These are phyloP conservation scores for Tragelaphus strepsiceros DNA, from an alignment of 2,113 vertebrate species.

Conservation along the genomic window DNA sequence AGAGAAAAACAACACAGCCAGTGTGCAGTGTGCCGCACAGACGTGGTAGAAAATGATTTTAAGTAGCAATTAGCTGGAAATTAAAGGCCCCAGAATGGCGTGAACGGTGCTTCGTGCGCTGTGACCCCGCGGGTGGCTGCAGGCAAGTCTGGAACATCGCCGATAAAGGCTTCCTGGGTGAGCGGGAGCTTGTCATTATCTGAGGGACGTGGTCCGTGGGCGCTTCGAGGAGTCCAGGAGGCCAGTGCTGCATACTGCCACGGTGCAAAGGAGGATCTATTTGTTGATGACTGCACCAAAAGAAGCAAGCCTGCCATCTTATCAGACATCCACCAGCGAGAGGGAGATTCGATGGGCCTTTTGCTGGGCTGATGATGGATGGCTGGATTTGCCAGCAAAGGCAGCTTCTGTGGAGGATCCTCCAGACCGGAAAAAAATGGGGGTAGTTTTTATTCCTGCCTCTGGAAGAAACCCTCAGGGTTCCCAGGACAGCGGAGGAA, in stretches of 20 bases:
- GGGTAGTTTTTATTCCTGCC: neutral
- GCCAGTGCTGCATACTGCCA: neutral
- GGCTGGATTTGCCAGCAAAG: neutral
- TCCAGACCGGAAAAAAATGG: neutral
- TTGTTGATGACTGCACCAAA: too few relatives aligned
- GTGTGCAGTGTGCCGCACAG: neutral
- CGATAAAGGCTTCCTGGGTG: rapidly evolving
- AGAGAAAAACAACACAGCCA: neutral
- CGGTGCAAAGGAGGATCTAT: rapidly evolving
- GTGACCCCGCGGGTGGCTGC: rapidly evolving
- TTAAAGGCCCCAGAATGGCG: neutral
- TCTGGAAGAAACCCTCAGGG: neutral
- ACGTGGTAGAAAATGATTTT: neutral
- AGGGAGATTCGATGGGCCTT: too few relatives aligned
- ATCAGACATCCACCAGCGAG: neutral
- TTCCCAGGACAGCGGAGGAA: neutral
- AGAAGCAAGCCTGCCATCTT: neutral
- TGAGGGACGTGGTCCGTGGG: neutral
- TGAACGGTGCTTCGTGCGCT: rapidly evolving
- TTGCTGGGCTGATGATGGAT: neutral
- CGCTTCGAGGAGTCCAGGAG: neutral
- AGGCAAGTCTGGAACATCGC: too few relatives aligned
- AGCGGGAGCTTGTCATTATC: too few relatives aligned
- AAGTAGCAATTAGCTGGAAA: neutral
- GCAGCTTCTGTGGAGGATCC: neutral